These are phyloP conservation scores for Lithobates pipiens DNA, from an alignment of 2,797 vertebrate species.

Conservation along the genomic window DNA sequence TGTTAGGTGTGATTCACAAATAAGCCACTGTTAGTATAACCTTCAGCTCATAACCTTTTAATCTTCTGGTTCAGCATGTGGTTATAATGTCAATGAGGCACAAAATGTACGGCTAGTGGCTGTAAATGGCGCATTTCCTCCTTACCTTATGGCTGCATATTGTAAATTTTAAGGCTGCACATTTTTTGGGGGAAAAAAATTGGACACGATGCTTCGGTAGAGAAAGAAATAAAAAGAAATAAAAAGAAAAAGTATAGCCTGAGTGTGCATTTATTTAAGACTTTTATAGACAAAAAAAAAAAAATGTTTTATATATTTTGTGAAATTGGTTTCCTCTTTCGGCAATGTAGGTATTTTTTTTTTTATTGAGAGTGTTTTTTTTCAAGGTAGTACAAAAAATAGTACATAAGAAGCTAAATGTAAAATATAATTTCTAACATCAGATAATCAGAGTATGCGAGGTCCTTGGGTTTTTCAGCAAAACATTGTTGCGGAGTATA, in stretches of 20 bases:
- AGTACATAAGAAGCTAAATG: no score
- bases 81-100: constrained; percentile 56
- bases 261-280: neutral
- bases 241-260: neutral
- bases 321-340: neutral
- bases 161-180: neutral
- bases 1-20: constrained; percentile 17
- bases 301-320: neutral
- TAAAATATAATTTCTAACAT: no score
- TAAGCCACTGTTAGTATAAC: constrained; percentile 9
- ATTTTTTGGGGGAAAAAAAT: neutral
- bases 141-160: constrained; percentile 2
- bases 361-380: no score
- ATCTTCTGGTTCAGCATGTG: constrained; percentile 42
- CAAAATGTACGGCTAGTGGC: constrained; percentile 25
- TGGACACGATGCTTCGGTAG: neutral
- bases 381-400: no score
- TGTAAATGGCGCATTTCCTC: constrained; percentile 40
- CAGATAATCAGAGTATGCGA: no score
- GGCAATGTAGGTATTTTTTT: neutral
- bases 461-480: no score
- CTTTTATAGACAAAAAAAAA: neutral
- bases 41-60: constrained; percentile 40
- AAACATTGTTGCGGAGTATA: no score
- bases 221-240: constrained; percentile 50